A percentile compares a stretch with the other conserved stretches of the same genome.
Evolutionary conservation across 2,797 vertebrate genomes (phyloP).

Genomic region (Acanthurus lineatus): DNA sequence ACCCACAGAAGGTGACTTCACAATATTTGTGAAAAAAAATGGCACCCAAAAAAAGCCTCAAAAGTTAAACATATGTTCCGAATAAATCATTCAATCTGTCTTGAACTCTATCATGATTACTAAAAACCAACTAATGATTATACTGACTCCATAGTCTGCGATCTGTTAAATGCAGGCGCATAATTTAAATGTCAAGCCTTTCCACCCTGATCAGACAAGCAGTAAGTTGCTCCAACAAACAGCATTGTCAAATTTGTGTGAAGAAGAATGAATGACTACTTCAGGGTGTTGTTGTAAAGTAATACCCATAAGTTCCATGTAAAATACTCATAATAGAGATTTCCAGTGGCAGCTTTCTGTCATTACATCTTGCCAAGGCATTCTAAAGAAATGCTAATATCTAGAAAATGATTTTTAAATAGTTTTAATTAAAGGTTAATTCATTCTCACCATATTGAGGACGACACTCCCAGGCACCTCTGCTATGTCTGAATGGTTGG

Average conservation of each 20-base stretch:
- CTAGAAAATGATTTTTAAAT: neutral
- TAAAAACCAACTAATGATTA: neutral
- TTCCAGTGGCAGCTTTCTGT: neutral
- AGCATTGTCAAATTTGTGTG: neutral
- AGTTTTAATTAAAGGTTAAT: neutral
- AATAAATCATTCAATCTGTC: neutral
- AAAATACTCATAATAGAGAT: neutral
- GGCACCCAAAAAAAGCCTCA: neutral
- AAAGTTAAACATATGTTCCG: neutral
- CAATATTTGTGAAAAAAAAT: neutral
- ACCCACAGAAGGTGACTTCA: neutral
- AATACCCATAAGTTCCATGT: neutral
- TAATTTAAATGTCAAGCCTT: neutral
- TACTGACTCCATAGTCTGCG: neutral
- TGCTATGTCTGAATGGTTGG: conserved; percentile 20
- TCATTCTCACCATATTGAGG: conserved; percentile 73
- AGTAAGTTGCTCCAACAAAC: conserved; percentile 1
- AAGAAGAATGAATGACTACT: neutral
- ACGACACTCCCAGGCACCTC: conserved; percentile 16
- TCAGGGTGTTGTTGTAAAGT: neutral
- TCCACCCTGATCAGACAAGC: neutral
- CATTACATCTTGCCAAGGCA: neutral
- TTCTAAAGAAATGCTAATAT: neutral
- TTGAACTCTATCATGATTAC: neutral
- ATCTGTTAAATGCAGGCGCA: neutral